Percentiles rank a stretch among this genome's conserved stretches.
Evolutionary conservation across 2,797 vertebrate genomes (phyloP).

Genomic region (Miopithecus talapoin): DNA sequence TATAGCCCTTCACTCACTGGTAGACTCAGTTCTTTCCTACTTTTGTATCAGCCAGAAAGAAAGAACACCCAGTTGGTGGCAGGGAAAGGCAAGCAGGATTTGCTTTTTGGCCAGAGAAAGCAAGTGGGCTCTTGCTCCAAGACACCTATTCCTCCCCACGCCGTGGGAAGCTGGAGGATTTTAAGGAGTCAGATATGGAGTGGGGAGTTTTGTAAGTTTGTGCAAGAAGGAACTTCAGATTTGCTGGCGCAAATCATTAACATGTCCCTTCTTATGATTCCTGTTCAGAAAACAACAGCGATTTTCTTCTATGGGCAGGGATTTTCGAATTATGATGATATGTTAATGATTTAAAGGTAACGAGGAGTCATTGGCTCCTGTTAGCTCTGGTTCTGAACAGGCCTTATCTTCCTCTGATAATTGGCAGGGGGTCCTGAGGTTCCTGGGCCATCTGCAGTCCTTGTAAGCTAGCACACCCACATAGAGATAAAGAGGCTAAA

Average conservation of each 20-base stretch:
- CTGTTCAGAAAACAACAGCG: not conserved
- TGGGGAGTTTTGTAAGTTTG: not conserved
- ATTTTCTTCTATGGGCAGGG: not conserved
- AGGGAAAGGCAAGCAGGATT: not conserved
- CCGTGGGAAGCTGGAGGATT: not conserved
- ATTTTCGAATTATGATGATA: not conserved
- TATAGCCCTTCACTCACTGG: not conserved
- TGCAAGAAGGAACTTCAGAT: not conserved
- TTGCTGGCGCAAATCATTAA: not conserved
- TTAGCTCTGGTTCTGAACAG: not conserved
- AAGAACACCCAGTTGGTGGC: not conserved
- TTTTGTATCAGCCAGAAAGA: not conserved
- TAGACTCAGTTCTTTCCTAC: not conserved
- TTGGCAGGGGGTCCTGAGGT: not conserved
- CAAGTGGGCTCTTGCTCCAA: not conserved
- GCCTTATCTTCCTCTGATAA: not conserved
- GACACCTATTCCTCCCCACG: not conserved
- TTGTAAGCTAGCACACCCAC: not conserved
- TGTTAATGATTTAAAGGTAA: not conserved
- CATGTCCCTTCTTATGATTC: not conserved
- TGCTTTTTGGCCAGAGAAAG: not conserved
- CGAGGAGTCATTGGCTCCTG: not conserved
- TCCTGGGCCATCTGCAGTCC: not conserved
- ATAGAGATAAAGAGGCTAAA: not conserved
- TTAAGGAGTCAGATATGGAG: not conserved